Evolutionary conservation across 2,113 vertebrate species (phyloP).

Genomic region (Casuarius casuarius): DNA sequence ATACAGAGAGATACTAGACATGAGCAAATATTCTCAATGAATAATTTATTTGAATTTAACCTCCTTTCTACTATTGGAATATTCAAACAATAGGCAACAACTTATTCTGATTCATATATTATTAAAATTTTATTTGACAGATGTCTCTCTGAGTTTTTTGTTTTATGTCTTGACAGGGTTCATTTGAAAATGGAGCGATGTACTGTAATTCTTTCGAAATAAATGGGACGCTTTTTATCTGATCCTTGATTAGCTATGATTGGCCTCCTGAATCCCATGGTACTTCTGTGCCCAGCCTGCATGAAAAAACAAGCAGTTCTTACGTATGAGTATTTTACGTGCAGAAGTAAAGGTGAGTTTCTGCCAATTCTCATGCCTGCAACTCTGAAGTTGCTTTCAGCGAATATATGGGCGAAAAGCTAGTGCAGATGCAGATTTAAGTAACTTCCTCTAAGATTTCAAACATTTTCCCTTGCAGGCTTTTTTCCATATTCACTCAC

Average conservation of each 20-base stretch:
- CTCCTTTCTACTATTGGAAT: conserved; percentile 52
- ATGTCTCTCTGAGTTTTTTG: conserved; percentile 44
- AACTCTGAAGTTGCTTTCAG: not conserved
- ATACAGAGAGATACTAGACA: not conserved
- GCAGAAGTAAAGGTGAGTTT: not conserved
- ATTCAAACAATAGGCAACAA: conserved; percentile 48
- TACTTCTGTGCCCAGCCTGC: not conserved
- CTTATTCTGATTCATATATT: conserved; percentile 49
- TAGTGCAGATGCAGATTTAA: not conserved
- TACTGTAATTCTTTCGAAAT: conserved; percentile 13
- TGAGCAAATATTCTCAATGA: conserved; percentile 53
- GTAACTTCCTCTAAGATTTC: not conserved
- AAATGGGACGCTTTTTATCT: conserved; percentile 3
- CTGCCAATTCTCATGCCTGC: not conserved
- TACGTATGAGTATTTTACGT: not conserved
- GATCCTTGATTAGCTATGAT: conserved; percentile 13
- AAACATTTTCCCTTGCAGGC: not conserved
- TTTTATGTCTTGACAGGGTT: conserved; percentile 6
- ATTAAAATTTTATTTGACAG: conserved; percentile 68
- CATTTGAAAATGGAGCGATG: conserved; percentile 42
- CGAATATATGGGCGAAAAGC: not conserved
- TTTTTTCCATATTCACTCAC: not conserved
- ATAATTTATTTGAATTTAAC: conserved; percentile 66
- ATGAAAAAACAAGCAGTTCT: not conserved
- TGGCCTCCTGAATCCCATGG: not conserved